phyloP scores from a whole-genome alignment of 1,140 invertebrate species.

The Ruditapes philippinarum region DNA sequence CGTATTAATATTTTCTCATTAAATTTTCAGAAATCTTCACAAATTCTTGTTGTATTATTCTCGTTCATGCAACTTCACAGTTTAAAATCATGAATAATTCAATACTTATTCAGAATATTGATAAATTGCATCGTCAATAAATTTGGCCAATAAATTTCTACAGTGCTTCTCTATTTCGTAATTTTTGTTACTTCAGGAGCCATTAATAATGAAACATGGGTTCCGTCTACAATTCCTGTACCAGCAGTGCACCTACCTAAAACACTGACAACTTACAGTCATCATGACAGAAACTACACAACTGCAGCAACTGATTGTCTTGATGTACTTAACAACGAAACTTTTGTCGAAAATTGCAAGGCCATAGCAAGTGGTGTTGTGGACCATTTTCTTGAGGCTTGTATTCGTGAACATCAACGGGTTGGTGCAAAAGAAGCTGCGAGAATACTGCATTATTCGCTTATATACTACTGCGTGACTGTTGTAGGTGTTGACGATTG shows the following conservation, averaged over 20 bases:
- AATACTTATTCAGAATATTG: no score
- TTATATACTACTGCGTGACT: constrained; percentile 53
- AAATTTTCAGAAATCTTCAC: no score
- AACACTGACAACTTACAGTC: constrained; percentile 6
- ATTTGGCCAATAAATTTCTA: no score
- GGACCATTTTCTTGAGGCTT: constrained; percentile 62
- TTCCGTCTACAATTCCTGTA: constrained; percentile 50
- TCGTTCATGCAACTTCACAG: no score
- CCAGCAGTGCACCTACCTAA: not conserved
- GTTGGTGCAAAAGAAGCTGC: not conserved
- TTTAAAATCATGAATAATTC: no score
- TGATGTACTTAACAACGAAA: constrained; percentile 1
- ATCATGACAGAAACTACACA: not conserved
- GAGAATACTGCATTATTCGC: constrained; percentile 19
- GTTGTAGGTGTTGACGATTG: constrained; percentile 42
- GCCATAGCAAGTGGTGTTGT: constrained; percentile 8
- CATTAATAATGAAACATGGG: constrained; percentile 13
- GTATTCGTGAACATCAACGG: constrained; percentile 56
- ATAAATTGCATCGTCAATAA: no score
- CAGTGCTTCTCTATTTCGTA: no score
- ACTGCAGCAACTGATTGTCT: constrained; percentile 38
- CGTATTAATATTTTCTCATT: no score
- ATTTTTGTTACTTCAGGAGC: not conserved
- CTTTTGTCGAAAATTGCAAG: constrained; percentile 39
- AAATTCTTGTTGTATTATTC: no score